These are phyloP conservation scores for Machaerirhynchus nigripectus DNA, from an alignment of 2,113 vertebrate species.

Conservation along the genomic window DNA sequence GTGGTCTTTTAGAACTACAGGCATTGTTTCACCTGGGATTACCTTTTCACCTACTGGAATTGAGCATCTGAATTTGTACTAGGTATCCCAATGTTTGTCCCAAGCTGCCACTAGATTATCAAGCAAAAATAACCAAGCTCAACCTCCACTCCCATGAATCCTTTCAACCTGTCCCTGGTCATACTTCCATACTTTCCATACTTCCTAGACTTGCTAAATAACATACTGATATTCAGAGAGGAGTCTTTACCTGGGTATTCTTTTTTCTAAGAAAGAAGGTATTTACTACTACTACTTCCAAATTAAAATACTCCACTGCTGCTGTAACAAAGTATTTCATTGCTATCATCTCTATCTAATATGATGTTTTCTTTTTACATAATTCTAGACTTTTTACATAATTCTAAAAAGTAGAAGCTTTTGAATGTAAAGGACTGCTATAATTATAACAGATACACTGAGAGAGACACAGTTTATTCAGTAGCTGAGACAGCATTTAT, in stretches of 20 bases:
- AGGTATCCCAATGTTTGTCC: neutral
- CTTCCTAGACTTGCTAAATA: neutral
- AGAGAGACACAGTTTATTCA: neutral
- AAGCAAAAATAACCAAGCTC: neutral
- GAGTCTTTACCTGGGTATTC: neutral
- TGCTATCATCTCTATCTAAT: neutral
- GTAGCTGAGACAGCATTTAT: neutral
- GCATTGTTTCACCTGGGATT: neutral
- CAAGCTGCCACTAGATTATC: neutral
- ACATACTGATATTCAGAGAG: neutral
- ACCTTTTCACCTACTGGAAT: neutral
- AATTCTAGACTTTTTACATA: neutral
- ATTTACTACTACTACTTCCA: neutral
- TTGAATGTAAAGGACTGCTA: neutral
- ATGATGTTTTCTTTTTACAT: neutral
- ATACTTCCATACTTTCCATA: neutral
- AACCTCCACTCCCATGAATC: neutral
- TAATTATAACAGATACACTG: neutral
- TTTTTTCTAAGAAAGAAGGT: neutral
- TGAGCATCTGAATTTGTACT: neutral
- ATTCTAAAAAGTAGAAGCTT: neutral
- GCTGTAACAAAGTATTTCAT: neutral
- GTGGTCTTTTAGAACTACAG: neutral
- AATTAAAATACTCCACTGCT: neutral
- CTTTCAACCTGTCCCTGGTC: neutral